Evolutionary conservation across 2,797 vertebrate species (phyloP).

Genomic region (Rhincodon typus): DNA sequence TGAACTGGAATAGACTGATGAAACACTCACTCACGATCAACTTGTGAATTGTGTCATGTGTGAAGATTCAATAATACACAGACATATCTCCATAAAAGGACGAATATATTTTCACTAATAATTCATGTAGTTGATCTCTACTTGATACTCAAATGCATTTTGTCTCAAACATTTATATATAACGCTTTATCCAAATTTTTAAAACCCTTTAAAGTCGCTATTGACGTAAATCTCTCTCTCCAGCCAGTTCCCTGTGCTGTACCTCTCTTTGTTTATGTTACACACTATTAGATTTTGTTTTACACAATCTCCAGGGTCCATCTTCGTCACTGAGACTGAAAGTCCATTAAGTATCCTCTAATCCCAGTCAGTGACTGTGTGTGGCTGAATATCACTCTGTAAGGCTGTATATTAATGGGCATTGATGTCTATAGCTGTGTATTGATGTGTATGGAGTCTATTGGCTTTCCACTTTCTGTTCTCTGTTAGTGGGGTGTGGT

Average conservation of each 20-base stretch:
- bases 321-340: slow-evolving; percentile 33
- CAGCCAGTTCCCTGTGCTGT: neutral
- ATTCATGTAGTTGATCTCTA: neutral
- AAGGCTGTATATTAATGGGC: slow-evolving; percentile 42
- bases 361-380: slow-evolving; percentile 36
- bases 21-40: neutral
- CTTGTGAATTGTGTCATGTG: neutral
- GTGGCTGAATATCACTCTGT: slow-evolving; percentile 36
- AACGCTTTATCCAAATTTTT: neutral
- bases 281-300: slow-evolving; percentile 9
- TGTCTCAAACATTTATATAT: slow-evolving; percentile 7
- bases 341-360: slow-evolving; percentile 36
- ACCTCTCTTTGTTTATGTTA: slow-evolving; percentile 15
- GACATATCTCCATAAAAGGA: neutral
- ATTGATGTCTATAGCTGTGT: slow-evolving; percentile 43
- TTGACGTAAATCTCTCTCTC: neutral
- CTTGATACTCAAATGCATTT: neutral
- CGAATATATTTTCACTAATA: neutral
- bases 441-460: slow-evolving; percentile 49
- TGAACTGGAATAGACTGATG: neutral
- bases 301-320: slow-evolving; percentile 1
- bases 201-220: neutral
- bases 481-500: slow-evolving; percentile 64
- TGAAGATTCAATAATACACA: neutral
- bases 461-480: slow-evolving; percentile 48